A percentile compares a stretch with the other conserved stretches of the same genome.
These are phyloP conservation scores for Ennomos fuscantarius DNA, from an alignment of 2,888 invertebrate species.

Conservation along the genomic window DNA sequence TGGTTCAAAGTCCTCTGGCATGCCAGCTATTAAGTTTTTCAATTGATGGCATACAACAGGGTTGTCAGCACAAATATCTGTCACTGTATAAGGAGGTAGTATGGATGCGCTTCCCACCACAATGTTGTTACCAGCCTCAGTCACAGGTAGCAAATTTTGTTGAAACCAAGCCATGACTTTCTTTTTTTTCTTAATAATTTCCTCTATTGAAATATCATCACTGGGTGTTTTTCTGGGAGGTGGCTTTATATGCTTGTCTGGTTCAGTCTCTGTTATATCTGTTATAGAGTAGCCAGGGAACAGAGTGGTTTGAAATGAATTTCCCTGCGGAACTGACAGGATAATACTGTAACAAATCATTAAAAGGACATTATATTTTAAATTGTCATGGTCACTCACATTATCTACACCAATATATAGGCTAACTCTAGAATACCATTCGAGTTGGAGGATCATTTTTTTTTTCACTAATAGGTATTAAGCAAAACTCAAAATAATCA, in stretches of 20 bases:
- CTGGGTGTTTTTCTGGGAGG: conserved; percentile 43
- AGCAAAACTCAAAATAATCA: no score
- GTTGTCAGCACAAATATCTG: conserved; percentile 69
- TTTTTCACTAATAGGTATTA: no score
- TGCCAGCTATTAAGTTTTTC: conserved; percentile 62
- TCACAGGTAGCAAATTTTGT: conserved; percentile 63
- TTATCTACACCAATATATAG: no score
- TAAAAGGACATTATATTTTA: no score
- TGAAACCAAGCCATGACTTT: conserved; percentile 68
- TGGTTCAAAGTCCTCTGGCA: conserved; percentile 62
- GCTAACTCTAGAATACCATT: no score
- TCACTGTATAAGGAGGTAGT: conserved; percentile 63
- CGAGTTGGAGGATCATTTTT: no score
- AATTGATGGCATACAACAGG: conserved; percentile 67
- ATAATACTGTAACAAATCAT: conserved; percentile 63
- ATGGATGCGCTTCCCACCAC: conserved; percentile 63
- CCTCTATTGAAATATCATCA: conserved; percentile 35
- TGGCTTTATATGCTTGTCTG: conserved; percentile 38
- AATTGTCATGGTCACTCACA: no score
- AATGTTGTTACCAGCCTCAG: conserved; percentile 63
- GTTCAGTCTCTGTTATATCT: conserved; percentile 46
- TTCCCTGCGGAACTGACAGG: conserved; percentile 55
- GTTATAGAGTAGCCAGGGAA: conserved; percentile 71
- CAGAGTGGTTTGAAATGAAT: conserved; percentile 53
- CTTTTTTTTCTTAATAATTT: conserved; percentile 51